Percentiles rank a stretch among this genome's conserved stretches.
These are phyloP conservation scores for Papilio xuthus DNA, from an alignment of 1,140 invertebrate genomes.

Conservation along the genomic window DNA sequence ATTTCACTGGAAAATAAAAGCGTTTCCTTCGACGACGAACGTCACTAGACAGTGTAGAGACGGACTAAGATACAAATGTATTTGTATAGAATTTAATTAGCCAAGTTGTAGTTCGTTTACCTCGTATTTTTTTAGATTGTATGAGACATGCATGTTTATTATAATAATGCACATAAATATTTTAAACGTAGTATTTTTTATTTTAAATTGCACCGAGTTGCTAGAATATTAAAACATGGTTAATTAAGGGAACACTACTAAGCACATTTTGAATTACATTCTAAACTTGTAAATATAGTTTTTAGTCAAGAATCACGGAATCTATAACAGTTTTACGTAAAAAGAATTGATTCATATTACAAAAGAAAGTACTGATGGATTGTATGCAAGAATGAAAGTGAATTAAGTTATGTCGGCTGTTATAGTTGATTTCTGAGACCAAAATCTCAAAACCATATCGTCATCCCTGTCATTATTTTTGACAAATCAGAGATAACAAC, in stretches of 20 bases:
- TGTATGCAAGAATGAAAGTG: too few relatives aligned
- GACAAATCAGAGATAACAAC: too few relatives aligned
- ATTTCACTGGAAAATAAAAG: conserved; percentile 4
- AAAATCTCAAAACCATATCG: too few relatives aligned
- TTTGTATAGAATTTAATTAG: not conserved
- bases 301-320: too few relatives aligned
- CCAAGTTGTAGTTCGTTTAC: not conserved
- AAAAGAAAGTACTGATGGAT: too few relatives aligned
- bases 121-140: not conserved
- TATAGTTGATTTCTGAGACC: too few relatives aligned
- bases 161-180: not conserved
- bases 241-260: not conserved
- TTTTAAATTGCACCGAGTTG: not conserved
- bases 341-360: not conserved
- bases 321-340: not conserved
- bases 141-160: not conserved
- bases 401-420: too few relatives aligned
- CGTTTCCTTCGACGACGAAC: conserved; percentile 5
- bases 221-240: not conserved
- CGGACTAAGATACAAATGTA: not conserved
- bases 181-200: not conserved
- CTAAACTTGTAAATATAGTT: too few relatives aligned
- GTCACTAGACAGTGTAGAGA: not conserved
- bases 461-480: too few relatives aligned
- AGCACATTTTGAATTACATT: too few relatives aligned